Conservation (phyloP, 2,113 vertebrate genomes). For the Todiramphus saurophagus region DNA sequence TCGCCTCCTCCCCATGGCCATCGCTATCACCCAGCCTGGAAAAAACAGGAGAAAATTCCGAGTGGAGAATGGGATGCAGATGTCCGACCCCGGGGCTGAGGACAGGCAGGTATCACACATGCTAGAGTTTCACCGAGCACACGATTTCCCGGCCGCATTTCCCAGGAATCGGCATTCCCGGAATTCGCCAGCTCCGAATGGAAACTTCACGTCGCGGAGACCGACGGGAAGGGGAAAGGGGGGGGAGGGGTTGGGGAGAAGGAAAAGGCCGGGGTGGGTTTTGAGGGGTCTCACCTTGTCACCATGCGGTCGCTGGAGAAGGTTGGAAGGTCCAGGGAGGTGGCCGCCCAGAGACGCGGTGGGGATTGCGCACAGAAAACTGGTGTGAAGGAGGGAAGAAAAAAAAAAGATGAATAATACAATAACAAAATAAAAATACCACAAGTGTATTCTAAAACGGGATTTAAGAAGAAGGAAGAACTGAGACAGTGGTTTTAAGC, state of each 20-base stretch:
- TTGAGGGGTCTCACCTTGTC: neutral
- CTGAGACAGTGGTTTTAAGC: neutral
- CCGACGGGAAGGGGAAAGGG: neutral
- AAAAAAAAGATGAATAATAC: neutral
- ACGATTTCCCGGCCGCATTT: neutral
- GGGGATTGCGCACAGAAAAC: neutral
- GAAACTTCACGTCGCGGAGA: neutral
- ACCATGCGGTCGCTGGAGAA: neutral
- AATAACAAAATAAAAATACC: neutral
- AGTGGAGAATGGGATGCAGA: neutral
- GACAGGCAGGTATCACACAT: slow-evolving; percentile 57
- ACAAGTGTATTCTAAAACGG: neutral
- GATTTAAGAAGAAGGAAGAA: neutral
- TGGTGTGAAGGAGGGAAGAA: neutral
- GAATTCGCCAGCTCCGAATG: slow-evolving; percentile 38
- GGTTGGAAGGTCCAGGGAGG: neutral
- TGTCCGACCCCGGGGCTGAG: neutral
- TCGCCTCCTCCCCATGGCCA: neutral
- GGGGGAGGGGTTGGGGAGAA: neutral
- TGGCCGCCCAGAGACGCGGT: neutral
- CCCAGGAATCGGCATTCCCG: slow-evolving; percentile 31
- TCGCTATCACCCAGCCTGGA: neutral
- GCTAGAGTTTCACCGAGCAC: slow-evolving; percentile 14
- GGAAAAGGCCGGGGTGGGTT: neutral
- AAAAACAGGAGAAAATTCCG: neutral